Evolutionary conservation across 2,113 vertebrate species (phyloP), one percentile per base, ranked within the genome.

Genomic region (Pan troglodytes): DNA sequence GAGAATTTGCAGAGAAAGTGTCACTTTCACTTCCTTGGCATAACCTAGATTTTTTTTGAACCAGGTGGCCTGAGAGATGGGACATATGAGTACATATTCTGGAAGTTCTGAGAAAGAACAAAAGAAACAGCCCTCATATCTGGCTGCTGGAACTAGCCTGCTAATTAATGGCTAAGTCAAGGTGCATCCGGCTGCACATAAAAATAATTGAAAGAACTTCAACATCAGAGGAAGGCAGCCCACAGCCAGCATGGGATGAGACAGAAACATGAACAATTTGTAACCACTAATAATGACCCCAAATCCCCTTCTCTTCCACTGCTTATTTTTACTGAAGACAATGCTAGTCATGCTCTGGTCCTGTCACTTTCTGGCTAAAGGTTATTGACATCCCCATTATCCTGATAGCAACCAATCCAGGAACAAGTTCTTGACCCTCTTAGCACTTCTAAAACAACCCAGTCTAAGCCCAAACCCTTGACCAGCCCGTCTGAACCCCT

Each of bases 231-330:
- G 81, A 83, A 82, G 55, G 55, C 25, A 10, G 23, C 20, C 5
- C 25, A 8, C 25, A 12, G 25, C 8, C 57, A 32, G 43, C 57
- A 32, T 7, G 23, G 8, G 2, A 64, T 1, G 2, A 30, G 81
- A 45, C 27, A 45, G 40, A 61, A 30, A 20, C 2, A 40, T 8
- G 14, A 17, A 43, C 8, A 43, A 8, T 61, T 4, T 25, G 25
- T 5, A 43, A 30, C 55, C 2, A 3, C 30, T 9, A 12, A 57
- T 43, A 45, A 35, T 12, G 30, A 35, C 4, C 38, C 35, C 5
- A 8, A 16, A 1, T 23, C 30, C 3, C 0, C 25, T 23, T 64
- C 30, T 10, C 6, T 5, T 38, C 17, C 8, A 61, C 5, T 35
- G 16, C 57, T 73, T 30, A 17, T 75, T 35, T 30, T 61, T 10